These are phyloP conservation scores for Leguminivora glycinivorella DNA, from an alignment of 1,140 invertebrate species.

Conservation along the genomic window DNA sequence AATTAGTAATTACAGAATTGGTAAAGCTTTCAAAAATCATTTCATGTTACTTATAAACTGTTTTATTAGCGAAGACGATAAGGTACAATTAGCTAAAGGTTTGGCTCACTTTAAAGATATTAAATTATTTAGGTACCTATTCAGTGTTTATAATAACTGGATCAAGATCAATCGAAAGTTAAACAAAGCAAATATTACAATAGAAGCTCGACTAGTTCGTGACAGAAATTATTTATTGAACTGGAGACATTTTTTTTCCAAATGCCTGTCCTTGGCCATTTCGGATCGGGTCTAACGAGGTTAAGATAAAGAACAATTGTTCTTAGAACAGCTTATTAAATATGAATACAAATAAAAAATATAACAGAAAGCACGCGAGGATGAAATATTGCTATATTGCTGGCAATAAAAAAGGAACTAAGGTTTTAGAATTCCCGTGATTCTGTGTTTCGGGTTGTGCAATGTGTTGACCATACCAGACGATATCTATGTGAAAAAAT, in stretches of 20 bases:
- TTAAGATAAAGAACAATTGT: constrained; percentile 46
- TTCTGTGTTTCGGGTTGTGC: constrained; percentile 68
- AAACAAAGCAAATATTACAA: constrained; percentile 51
- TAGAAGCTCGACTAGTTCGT: constrained; percentile 47
- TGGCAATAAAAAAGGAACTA: constrained; percentile 59
- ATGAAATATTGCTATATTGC: constrained; percentile 72
- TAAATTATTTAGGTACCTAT: background rate
- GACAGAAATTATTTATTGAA: constrained; percentile 62
- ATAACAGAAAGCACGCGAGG: constrained; percentile 46
- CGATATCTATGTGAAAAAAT: background rate
- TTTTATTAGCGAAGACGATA: too few relatives aligned
- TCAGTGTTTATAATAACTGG: constrained; percentile 34
- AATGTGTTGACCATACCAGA: constrained; percentile 39
- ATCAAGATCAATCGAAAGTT: constrained; percentile 56
- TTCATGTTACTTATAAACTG: too few relatives aligned
- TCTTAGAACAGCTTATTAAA: constrained; percentile 34
- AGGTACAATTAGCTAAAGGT: too few relatives aligned
- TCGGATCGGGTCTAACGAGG: constrained; percentile 54
- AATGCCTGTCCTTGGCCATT: constrained; percentile 64
- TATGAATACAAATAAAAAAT: too few relatives aligned
- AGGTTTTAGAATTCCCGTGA: constrained; percentile 61
- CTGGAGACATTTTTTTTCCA: constrained; percentile 56
- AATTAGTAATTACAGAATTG: too few relatives aligned
- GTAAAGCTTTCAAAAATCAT: too few relatives aligned
- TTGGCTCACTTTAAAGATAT: background rate